A percentile compares a stretch with the other conserved stretches of the same genome.
phyloP scores from a whole-genome alignment of 2,888 invertebrate species.

The Latrodectus hesperus region DNA sequence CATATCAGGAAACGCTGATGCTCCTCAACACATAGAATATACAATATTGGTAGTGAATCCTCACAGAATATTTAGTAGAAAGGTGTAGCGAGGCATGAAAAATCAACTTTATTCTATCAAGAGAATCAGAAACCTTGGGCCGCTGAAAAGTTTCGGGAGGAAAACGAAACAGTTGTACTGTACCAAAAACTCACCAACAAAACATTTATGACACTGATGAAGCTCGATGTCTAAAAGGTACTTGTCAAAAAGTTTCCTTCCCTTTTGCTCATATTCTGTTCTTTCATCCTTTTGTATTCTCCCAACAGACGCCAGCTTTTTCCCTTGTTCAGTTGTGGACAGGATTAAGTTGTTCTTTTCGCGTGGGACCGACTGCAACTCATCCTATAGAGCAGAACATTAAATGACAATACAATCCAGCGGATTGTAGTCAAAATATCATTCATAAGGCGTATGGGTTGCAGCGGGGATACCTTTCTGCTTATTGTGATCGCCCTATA shows the following conservation, averaged over 20 bases:
- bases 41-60: not conserved
- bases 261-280: conserved; percentile 28
- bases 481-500: not conserved
- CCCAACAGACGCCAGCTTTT: conserved; percentile 35
- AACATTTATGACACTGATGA: conserved; percentile 58
- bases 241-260: conserved; percentile 54
- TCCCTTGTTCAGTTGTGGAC: conserved; percentile 3
- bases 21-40: not conserved
- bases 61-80: no score
- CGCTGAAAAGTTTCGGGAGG: not conserved
- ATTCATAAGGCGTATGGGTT: conserved; percentile 50
- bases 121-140: not conserved
- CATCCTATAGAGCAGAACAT: conserved; percentile 37
- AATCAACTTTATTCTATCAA: conserved; percentile 5
- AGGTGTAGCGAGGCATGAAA: conserved; percentile 7
- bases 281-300: conserved; percentile 46
- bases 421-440: conserved; percentile 52
- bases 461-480: conserved; percentile 20
- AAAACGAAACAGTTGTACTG: conserved; percentile 8
- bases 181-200: conserved; percentile 26
- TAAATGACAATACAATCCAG: conserved; percentile 59
- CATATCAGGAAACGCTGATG: not conserved
- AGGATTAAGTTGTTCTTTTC: conserved; percentile 66
- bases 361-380: conserved; percentile 56
- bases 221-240: conserved; percentile 41